These are phyloP conservation scores for Corvus cornix DNA, from an alignment of 2,113 vertebrate species.

Conservation along the genomic window DNA sequence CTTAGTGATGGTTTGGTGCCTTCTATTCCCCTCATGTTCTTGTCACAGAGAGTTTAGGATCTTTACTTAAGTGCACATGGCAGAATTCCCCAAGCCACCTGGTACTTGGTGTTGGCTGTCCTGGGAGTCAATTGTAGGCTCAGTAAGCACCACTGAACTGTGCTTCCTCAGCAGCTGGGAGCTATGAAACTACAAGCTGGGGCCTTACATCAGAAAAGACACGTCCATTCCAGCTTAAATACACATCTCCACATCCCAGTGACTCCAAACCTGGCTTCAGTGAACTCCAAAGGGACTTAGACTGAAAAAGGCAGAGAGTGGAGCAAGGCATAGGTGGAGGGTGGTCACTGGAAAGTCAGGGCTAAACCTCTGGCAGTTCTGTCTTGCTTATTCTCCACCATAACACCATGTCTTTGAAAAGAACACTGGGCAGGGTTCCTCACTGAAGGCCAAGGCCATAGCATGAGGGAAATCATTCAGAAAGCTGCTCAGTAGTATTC, in stretches of 20 bases:
- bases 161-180: constrained; percentile 11
- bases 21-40: neutral
- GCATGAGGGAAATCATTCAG: neutral
- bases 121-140: neutral
- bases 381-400: neutral
- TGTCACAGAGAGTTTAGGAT: constrained; percentile 9
- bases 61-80: neutral
- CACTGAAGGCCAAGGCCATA: neutral
- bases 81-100: neutral
- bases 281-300: neutral
- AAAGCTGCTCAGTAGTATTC: neutral
- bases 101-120: neutral
- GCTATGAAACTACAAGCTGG: neutral
- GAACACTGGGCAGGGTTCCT: neutral
- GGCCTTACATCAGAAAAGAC: neutral
- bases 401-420: neutral
- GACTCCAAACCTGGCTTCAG: neutral
- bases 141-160: neutral
- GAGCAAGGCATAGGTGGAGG: neutral
- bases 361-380: neutral
- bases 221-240: neutral
- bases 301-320: neutral
- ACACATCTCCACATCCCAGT: neutral
- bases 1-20: neutral
- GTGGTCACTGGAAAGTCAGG: neutral